Evolutionary conservation across 2,113 vertebrate species (phyloP).

Genomic region (Callopanchax toddi): DNA sequence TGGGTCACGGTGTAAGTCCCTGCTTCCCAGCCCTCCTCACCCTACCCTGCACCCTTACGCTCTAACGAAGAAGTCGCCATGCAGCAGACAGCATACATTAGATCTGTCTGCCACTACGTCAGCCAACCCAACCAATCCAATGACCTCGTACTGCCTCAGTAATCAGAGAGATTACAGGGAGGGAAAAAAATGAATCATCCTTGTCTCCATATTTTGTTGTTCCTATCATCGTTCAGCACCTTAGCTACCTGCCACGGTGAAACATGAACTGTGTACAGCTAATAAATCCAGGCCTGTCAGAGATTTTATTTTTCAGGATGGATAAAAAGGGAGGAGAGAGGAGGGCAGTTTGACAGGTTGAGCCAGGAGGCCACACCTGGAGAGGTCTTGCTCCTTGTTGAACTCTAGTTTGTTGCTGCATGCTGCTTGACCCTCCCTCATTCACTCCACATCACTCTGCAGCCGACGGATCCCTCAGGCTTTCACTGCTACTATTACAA

Average conservation of each 20-base stretch:
- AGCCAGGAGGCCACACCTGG: conserved; percentile 71
- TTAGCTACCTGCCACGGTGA: conserved; percentile 56
- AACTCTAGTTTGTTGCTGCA: conserved; percentile 53
- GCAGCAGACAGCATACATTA: conserved; percentile 82
- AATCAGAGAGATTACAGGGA: conserved; percentile 68
- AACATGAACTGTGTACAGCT: conserved; percentile 37
- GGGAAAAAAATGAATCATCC: conserved; percentile 50
- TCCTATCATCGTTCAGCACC: conserved; percentile 56
- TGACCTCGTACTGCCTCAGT: conserved; percentile 42
- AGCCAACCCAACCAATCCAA: conserved; percentile 53
- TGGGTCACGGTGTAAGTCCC: conserved; percentile 74
- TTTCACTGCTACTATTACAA: conserved; percentile 42
- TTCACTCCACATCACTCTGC: conserved; percentile 60
- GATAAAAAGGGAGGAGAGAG: conserved; percentile 9
- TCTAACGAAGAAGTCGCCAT: conserved; percentile 79
- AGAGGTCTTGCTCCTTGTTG: conserved; percentile 69
- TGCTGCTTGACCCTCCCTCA: conserved; percentile 8
- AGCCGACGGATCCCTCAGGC: conserved; percentile 61
- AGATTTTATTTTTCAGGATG: conserved; percentile 2
- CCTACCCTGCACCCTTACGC: conserved; percentile 40
- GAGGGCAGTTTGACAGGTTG: conserved; percentile 30
- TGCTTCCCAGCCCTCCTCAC: conserved; percentile 39
- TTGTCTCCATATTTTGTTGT: conserved; percentile 45
- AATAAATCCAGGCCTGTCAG: conserved; percentile 43
- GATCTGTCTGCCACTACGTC: conserved; percentile 72